Percentiles rank a stretch among this genome's conserved stretches.
Conservation (phyloP, 2,113 vertebrate species). For the Helogale parvula region DNA sequence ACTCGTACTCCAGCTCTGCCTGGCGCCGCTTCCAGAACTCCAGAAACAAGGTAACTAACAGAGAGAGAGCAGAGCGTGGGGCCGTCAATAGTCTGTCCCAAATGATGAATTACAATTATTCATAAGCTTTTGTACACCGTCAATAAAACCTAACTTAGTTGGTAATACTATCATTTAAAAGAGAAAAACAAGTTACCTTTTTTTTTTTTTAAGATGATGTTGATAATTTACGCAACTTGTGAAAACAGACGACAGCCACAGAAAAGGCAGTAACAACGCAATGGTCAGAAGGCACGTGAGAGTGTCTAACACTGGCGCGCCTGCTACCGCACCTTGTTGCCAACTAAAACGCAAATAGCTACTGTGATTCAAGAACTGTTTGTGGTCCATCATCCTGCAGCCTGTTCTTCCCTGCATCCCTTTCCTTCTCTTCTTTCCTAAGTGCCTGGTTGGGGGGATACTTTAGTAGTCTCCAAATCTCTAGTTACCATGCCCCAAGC, state of each 20-base stretch:
- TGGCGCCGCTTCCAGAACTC: slow-evolving; percentile 97
- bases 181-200: background rate
- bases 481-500: background rate
- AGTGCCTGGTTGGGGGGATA: background rate
- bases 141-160: background rate
- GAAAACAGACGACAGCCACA: background rate
- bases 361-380: background rate
- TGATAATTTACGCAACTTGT: background rate
- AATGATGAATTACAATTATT: background rate
- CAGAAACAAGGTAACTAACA: slow-evolving; percentile 93
- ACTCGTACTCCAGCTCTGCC: slow-evolving; percentile 94
- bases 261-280: background rate
- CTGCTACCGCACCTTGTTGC: background rate
- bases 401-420: background rate
- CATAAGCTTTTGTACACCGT: background rate
- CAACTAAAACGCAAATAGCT: background rate
- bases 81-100: background rate
- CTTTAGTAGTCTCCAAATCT: background rate
- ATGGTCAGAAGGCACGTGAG: background rate
- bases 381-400: background rate
- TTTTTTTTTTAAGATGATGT: background rate
- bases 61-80: background rate
- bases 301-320: background rate
- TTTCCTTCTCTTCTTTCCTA: background rate
- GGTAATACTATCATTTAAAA: background rate